Percentiles rank a stretch among this genome's conserved stretches.
Conservation (phyloP, 1,140 invertebrate genomes). For the Harlomillsia oculata region DNA sequence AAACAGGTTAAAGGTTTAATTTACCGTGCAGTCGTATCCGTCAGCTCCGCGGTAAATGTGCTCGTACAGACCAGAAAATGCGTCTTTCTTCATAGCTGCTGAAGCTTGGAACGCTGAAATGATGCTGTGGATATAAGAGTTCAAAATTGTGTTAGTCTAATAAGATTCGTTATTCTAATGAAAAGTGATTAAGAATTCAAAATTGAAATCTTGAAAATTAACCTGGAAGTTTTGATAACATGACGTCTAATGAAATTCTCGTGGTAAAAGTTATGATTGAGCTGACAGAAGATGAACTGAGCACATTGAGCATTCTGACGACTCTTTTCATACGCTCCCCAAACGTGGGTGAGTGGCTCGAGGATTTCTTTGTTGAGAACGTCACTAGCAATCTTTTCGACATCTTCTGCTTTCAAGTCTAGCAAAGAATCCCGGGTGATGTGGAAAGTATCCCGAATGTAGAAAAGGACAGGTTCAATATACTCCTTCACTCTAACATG, state of each 20-base stretch:
- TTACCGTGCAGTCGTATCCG: conserved; percentile 35
- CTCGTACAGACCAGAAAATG: conserved; percentile 30
- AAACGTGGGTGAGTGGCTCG: conserved; percentile 22
- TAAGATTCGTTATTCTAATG: neutral
- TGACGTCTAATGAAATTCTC: conserved; percentile 33
- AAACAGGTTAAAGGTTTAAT: neutral
- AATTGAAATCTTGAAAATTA: no score
- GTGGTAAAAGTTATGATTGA: conserved; percentile 31
- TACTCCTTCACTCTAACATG: conserved; percentile 25
- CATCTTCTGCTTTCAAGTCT: conserved; percentile 27
- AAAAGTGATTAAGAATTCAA: neutral
- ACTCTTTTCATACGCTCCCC: conserved; percentile 29
- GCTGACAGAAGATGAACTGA: conserved; percentile 32
- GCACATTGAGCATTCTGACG: conserved; percentile 22
- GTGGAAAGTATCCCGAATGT: conserved; percentile 31
- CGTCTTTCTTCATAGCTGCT: conserved; percentile 23
- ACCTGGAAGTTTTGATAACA: conserved; percentile 30
- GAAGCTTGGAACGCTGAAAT: conserved; percentile 33
- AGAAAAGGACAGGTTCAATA: conserved; percentile 25
- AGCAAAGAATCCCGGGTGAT: conserved; percentile 27
- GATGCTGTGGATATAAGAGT: no score
- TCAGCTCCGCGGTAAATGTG: conserved; percentile 23
- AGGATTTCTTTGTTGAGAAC: conserved; percentile 33
- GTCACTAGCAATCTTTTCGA: conserved; percentile 30
- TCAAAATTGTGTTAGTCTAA: neutral